Evolutionary conservation across 1,140 invertebrate genomes (phyloP), one percentile per base, ranked within the genome.

Genomic region (Paraescarpia echinospica): DNA sequence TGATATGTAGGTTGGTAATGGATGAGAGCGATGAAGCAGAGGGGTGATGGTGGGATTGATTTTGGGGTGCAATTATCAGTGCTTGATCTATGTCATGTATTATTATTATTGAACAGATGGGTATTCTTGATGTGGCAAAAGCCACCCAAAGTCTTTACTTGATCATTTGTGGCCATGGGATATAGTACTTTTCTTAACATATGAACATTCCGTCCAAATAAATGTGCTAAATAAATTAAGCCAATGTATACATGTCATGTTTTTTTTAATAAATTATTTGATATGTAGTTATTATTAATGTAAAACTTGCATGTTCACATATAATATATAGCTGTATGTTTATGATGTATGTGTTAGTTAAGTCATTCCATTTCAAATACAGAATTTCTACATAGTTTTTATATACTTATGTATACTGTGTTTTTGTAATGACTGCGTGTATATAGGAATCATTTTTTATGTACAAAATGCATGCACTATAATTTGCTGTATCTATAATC

Each of bases 281-380:
- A 12, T 77, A 18, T 77, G 59, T 77, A 77, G 8, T 77, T 77
- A 27, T 77, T 12, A 77, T 77, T 77, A 77, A 77, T 77, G 27
- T 77, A 77, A 77, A 77, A 22, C 9, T 77, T 77, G 59, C 59
- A 77, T 14, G 59, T 77, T 77, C 59, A 77, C 59, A 77, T 77
- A 77, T 77, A 77, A 27, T 77, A 77, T 77, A 31, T 77, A 77
- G 59, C 14, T 77, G 27, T 77, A 77, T 31, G 59, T 77, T 77
- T 77, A 77, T 77, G 8, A 14, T 27, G 4, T 31, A 27, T 77
- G 14, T 77, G 9, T 77, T 77, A 1, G 59, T 77, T 14, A 77
- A 77, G 59, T 77, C 59, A 77, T 77, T 77, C 59, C 59, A 77
- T 77, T 77, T 77, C 59, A 77, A 77, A 77, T 77, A 31, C 59